A percentile compares a stretch with the other conserved stretches of the same genome.
phyloP scores from a whole-genome alignment of 2,113 vertebrate species.

The Petrocephalus microphthalmus region DNA sequence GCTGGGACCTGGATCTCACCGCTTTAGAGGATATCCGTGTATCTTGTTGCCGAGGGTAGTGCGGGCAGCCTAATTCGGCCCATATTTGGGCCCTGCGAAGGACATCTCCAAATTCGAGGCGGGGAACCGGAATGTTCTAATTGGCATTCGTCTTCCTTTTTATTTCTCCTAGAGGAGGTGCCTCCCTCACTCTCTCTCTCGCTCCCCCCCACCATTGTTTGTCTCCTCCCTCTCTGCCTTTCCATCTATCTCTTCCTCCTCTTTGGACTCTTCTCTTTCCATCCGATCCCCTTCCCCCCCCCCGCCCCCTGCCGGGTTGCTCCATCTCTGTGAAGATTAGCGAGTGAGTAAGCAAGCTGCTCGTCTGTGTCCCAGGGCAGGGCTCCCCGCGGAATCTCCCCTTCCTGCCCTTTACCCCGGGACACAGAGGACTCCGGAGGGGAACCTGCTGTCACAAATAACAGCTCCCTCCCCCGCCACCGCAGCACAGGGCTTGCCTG shows the following conservation, averaged over 20 bases:
- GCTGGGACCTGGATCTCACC: neutral
- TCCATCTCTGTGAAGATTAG: neutral
- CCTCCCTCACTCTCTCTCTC: neutral
- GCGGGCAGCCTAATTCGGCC: neutral
- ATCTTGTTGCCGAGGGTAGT: neutral
- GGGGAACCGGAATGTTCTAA: neutral
- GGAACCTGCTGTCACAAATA: neutral
- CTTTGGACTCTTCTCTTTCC: neutral
- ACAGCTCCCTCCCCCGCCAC: neutral
- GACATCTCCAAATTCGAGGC: neutral
- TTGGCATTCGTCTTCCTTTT: neutral
- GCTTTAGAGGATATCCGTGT: neutral
- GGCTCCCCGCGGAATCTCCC: neutral
- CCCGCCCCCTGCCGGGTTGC: too few species aligned
- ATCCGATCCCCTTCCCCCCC: neutral
- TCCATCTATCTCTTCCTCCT: neutral
- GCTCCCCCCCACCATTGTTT: neutral
- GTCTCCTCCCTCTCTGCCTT: neutral
- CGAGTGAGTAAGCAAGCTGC: neutral
- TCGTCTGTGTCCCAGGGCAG: neutral
- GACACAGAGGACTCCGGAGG: constrained; percentile 6
- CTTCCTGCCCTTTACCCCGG: constrained; percentile 11
- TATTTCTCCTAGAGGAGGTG: neutral
- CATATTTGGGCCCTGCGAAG: neutral
- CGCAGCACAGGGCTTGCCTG: constrained; percentile 1